These are phyloP conservation scores for Meiosimyza decipiens DNA, from an alignment of 2,888 invertebrate species.

Conservation along the genomic window DNA sequence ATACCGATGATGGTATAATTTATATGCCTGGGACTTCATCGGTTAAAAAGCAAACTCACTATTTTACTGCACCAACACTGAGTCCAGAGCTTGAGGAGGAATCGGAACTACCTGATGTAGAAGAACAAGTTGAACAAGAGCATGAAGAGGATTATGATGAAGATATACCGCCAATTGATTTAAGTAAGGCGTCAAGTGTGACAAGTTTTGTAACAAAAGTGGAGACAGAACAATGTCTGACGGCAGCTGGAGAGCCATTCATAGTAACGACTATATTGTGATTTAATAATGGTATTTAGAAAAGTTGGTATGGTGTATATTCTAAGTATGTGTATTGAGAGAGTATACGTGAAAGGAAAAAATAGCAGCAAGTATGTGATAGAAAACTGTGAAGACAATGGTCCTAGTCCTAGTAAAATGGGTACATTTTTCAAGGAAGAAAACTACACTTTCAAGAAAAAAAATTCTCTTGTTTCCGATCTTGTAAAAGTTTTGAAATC, in stretches of 20 bases:
- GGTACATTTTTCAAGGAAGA: too few relatives aligned
- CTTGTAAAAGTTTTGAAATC: too few relatives aligned
- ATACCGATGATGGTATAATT: slow-evolving; percentile 61
- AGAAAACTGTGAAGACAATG: neutral
- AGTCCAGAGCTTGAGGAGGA: slow-evolving; percentile 45
- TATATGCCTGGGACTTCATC: slow-evolving; percentile 57
- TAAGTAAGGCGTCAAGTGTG: slow-evolving; percentile 56
- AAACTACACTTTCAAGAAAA: too few relatives aligned
- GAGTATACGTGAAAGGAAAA: too few relatives aligned
- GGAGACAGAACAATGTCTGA: slow-evolving; percentile 60
- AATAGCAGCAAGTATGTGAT: too few relatives aligned
- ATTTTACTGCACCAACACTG: slow-evolving; percentile 50
- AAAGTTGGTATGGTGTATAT: neutral
- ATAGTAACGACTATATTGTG: slow-evolving; percentile 66
- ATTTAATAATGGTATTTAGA: slow-evolving; percentile 48
- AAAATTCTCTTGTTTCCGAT: too few relatives aligned
- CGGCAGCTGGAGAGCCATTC: slow-evolving; percentile 61
- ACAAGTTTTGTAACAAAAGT: slow-evolving; percentile 58
- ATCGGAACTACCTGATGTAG: slow-evolving; percentile 43
- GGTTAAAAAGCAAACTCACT: slow-evolving; percentile 50
- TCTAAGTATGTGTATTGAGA: too few relatives aligned
- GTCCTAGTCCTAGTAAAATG: neutral
- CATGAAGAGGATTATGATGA: slow-evolving; percentile 60
- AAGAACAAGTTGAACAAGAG: slow-evolving; percentile 44
- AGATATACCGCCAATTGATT: slow-evolving; percentile 58